These are phyloP conservation scores for Brachyalestes nurse DNA, from an alignment of 2,797 vertebrate species.

Conservation along the genomic window DNA sequence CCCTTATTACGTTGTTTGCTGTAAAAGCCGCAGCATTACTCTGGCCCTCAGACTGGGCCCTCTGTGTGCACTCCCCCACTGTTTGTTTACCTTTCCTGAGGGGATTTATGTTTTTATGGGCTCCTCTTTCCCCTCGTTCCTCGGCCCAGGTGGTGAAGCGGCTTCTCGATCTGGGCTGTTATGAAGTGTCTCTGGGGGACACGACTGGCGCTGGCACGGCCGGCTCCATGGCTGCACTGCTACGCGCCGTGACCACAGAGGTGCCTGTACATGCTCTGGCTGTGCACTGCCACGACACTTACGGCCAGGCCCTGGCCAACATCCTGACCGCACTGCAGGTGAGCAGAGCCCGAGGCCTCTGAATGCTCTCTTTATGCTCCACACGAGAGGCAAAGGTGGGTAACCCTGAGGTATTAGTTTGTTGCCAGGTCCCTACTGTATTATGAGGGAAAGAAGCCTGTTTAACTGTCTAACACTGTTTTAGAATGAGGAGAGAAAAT, in stretches of 20 bases:
- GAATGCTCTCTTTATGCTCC: conserved; percentile 37
- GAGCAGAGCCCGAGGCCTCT: conserved; percentile 55
- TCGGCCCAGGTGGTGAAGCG: conserved; percentile 85
- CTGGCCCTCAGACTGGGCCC: conserved; percentile 50
- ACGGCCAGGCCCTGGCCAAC: conserved; percentile 94
- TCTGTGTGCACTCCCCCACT: conserved; percentile 49
- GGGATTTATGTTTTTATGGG: conserved; percentile 49
- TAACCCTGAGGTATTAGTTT: conserved; percentile 28
- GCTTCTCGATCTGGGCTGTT: conserved; percentile 91
- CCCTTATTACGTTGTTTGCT: conserved; percentile 57
- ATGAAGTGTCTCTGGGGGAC: conserved; percentile 93
- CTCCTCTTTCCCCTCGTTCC: conserved; percentile 48
- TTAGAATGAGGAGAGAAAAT: background rate
- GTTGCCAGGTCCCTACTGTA: conserved; percentile 12
- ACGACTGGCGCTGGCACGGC: conserved; percentile 92
- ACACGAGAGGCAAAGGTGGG: conserved; percentile 1
- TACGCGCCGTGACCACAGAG: conserved; percentile 89
- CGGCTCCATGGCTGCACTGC: conserved; percentile 88
- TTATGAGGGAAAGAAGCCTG: conserved; percentile 29
- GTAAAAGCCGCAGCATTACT: conserved; percentile 47
- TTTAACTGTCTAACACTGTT: conserved; percentile 21
- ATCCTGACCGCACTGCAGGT: conserved; percentile 95
- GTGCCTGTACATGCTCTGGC: conserved; percentile 85
- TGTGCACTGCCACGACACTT: conserved; percentile 95
- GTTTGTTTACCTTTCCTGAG: conserved; percentile 59